Evolutionary conservation across 1,140 invertebrate genomes (phyloP).

Genomic region (Drosophila biarmipes): DNA sequence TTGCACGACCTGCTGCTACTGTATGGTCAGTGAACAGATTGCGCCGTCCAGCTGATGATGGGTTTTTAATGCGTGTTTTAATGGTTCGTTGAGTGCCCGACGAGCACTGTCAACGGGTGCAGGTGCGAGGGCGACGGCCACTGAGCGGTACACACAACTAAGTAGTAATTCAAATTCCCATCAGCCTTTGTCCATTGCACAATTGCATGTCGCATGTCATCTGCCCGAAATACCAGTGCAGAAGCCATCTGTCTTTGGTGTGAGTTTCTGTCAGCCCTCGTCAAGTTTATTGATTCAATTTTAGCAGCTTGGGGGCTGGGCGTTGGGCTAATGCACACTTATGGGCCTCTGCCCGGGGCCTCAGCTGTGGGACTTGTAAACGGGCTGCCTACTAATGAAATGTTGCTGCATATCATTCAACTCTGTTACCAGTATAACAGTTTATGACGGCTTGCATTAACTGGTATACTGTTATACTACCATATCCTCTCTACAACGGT

Average conservation of each 20-base stretch:
- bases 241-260: background rate
- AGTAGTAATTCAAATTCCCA: slow-evolving; percentile 17
- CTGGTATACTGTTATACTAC: no score
- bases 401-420: no score
- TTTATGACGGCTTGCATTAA: no score
- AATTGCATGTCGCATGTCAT: slow-evolving; percentile 26
- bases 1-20: slow-evolving; percentile 1
- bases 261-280: background rate
- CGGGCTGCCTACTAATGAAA: no score
- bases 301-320: background rate
- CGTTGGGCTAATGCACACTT: slow-evolving; percentile 2
- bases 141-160: background rate
- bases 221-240: slow-evolving; percentile 8
- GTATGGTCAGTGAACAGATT: slow-evolving; percentile 30
- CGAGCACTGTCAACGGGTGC: slow-evolving; percentile 12
- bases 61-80: slow-evolving; percentile 52
- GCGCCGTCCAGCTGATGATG: slow-evolving; percentile 16
- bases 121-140: slow-evolving; percentile 1
- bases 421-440: no score
- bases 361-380: background rate
- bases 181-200: slow-evolving; percentile 18
- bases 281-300: slow-evolving; percentile 30
- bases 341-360: background rate
- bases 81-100: slow-evolving; percentile 42
- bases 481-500: no score